These are phyloP conservation scores for Tipula unca DNA, from an alignment of 2,888 invertebrate species.

Conservation along the genomic window DNA sequence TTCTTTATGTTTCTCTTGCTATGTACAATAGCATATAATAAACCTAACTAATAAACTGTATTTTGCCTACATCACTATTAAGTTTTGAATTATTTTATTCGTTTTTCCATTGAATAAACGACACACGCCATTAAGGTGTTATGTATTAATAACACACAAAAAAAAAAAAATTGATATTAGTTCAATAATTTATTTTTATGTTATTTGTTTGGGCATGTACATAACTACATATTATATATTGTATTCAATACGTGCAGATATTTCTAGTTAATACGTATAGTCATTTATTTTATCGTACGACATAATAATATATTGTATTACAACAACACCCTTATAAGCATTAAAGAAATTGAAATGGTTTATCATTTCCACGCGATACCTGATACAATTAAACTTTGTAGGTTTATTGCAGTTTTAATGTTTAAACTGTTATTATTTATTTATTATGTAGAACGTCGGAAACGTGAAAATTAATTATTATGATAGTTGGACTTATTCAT, in stretches of 20 bases:
- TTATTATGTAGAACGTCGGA: background rate
- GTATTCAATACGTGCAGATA: background rate
- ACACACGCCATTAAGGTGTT: background rate
- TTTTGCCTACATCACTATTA: background rate
- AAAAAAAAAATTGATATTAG: background rate
- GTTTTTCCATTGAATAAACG: background rate
- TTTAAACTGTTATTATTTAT: background rate
- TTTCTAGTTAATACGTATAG: background rate
- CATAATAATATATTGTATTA: background rate
- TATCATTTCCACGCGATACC: background rate
- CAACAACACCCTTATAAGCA: background rate
- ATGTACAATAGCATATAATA: background rate
- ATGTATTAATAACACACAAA: background rate
- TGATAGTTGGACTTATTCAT: background rate
- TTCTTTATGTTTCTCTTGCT: background rate
- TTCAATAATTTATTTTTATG: background rate
- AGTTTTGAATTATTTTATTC: background rate
- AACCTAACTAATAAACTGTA: background rate
- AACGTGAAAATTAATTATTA: background rate
- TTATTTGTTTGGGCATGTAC: background rate
- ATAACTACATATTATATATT: background rate
- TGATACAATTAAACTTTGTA: background rate
- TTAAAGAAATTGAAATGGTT: background rate
- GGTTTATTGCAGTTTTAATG: background rate
- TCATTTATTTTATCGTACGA: background rate